Percentiles rank a stretch among this genome's conserved stretches.
These are phyloP conservation scores for Drosophila chauvacae DNA, from an alignment of 1,140 invertebrate genomes.

Conservation along the genomic window DNA sequence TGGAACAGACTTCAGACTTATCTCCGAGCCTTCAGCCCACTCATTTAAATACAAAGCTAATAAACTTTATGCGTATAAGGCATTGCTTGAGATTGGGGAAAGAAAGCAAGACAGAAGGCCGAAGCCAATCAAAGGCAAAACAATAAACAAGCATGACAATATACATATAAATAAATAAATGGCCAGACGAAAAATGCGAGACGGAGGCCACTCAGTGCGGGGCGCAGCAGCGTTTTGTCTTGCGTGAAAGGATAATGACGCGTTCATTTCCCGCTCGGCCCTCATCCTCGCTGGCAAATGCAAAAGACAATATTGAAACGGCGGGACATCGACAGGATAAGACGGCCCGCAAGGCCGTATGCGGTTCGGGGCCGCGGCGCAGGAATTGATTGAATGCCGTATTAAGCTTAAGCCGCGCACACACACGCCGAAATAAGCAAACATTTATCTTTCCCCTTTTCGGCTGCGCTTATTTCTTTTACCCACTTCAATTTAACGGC, in stretches of 20 bases:
- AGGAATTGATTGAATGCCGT: slow-evolving; percentile 75
- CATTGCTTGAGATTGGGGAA: slow-evolving; percentile 1
- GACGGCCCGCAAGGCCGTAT: background rate
- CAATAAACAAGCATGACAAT: slow-evolving; percentile 81
- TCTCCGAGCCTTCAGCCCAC: background rate
- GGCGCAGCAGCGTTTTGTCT: slow-evolving; percentile 27
- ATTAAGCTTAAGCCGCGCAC: slow-evolving; percentile 72
- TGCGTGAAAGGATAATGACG: slow-evolving; percentile 74
- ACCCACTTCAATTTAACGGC: slow-evolving; percentile 62
- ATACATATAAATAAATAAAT: slow-evolving; percentile 80
- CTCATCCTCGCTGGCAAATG: slow-evolving; percentile 41
- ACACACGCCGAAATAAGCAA: slow-evolving; percentile 39
- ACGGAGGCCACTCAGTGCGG: slow-evolving; percentile 9
- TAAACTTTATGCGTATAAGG: slow-evolving; percentile 9
- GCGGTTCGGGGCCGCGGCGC: slow-evolving; percentile 10
- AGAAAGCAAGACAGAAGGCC: slow-evolving; percentile 28
- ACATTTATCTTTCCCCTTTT: slow-evolving; percentile 46
- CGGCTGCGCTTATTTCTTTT: slow-evolving; percentile 22
- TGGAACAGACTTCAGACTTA: slow-evolving; percentile 12
- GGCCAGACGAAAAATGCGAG: slow-evolving; percentile 45
- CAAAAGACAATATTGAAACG: slow-evolving; percentile 64
- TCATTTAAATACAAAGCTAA: slow-evolving; percentile 20
- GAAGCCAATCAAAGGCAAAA: slow-evolving; percentile 74
- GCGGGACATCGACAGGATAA: slow-evolving; percentile 41
- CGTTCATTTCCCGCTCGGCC: slow-evolving; percentile 28